These are phyloP conservation scores for Drosophila nasuta DNA, from an alignment of 1,140 invertebrate genomes.

Conservation along the genomic window DNA sequence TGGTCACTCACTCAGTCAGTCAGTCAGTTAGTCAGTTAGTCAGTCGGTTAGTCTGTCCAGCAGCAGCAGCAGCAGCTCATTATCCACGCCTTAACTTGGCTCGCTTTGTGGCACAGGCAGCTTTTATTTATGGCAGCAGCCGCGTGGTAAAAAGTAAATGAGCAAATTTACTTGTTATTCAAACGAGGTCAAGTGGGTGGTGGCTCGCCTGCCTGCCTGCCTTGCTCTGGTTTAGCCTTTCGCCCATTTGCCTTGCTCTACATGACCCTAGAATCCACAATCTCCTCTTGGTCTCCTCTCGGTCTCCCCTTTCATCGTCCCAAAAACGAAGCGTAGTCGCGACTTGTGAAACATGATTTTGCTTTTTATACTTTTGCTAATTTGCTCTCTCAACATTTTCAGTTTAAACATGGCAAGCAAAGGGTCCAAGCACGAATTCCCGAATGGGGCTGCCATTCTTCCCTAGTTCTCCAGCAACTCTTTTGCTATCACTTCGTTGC, in stretches of 20 bases:
- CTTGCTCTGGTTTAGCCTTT: neutral
- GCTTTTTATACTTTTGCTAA: slow-evolving; percentile 79
- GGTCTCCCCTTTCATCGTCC: neutral
- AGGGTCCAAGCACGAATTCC: slow-evolving; percentile 31
- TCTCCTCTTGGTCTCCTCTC: neutral
- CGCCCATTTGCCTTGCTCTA: slow-evolving; percentile 23
- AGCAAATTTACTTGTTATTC: slow-evolving; percentile 69
- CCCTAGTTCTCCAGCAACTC: neutral
- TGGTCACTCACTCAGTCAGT: neutral
- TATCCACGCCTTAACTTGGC: slow-evolving; percentile 45
- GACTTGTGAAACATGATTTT: slow-evolving; percentile 81
- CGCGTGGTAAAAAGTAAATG: slow-evolving; percentile 55
- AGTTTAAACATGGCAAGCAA: slow-evolving; percentile 65
- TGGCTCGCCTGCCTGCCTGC: neutral
- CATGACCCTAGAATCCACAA: slow-evolving; percentile 6
- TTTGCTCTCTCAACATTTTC: slow-evolving; percentile 74
- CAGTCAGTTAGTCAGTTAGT: slow-evolving; percentile 15
- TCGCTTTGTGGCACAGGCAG: slow-evolving; percentile 36
- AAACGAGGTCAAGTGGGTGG: slow-evolving; percentile 80
- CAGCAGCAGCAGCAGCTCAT: slow-evolving; percentile 32
- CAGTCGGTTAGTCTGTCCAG: slow-evolving; percentile 1
- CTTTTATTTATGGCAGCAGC: slow-evolving; percentile 50
- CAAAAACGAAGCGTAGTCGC: slow-evolving; percentile 31
- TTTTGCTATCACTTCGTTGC: neutral
- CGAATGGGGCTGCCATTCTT: neutral